phyloP scores from a whole-genome alignment of 1,140 invertebrate species.

The Rhopalosiphum maidis region DNA sequence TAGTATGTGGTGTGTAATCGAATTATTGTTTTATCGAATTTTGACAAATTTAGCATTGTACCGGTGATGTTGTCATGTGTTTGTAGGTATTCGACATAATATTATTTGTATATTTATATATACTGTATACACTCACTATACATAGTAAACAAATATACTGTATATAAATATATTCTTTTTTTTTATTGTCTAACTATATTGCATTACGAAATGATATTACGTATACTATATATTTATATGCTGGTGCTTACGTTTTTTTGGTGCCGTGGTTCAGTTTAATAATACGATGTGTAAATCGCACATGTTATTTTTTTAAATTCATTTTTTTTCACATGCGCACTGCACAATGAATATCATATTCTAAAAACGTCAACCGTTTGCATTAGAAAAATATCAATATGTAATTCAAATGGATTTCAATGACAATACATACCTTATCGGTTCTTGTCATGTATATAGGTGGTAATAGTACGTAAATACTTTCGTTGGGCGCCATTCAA shows the following conservation, averaged over 20 bases:
- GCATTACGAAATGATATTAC: neutral
- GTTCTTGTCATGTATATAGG: neutral
- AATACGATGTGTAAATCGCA: neutral
- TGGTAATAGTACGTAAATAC: neutral
- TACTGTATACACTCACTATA: no score
- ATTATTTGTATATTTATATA: no score
- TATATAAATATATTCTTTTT: neutral
- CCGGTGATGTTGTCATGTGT: no score
- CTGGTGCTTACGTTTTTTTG: neutral
- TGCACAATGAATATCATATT: neutral
- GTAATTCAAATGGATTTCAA: neutral
- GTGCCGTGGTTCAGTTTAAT: neutral
- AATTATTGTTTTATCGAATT: neutral
- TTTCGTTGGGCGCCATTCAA: neutral
- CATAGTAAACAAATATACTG: no score
- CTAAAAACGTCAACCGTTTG: neutral
- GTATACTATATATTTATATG: neutral
- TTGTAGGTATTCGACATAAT: no score
- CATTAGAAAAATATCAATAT: neutral
- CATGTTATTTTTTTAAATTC: conserved; percentile 1
- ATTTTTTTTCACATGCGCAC: neutral
- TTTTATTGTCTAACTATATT: neutral
- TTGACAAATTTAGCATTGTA: neutral
- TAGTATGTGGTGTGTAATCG: neutral
- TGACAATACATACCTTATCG: neutral